Percentiles rank a stretch among this genome's conserved stretches.
phyloP scores from a whole-genome alignment of 2,797 vertebrate species.

The Betta splendens region DNA sequence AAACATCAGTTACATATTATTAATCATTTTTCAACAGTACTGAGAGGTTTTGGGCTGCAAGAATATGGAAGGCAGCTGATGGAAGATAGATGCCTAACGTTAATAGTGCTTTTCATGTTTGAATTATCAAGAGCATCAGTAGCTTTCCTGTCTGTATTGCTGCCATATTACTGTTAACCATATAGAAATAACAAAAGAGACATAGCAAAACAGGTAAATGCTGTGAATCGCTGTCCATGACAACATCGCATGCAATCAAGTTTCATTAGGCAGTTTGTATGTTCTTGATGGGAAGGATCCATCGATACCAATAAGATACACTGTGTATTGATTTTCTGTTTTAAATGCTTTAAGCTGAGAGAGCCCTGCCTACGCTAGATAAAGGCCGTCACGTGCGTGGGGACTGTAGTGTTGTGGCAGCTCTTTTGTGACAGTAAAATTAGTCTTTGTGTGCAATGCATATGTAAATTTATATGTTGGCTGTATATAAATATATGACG shows the following conservation, averaged over 20 bases:
- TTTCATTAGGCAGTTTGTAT: not conserved
- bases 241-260: not conserved
- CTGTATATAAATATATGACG: not conserved
- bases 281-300: not conserved
- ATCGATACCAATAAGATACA: not conserved
- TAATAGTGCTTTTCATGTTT: constrained; percentile 23
- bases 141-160: not conserved
- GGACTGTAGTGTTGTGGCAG: constrained; percentile 3
- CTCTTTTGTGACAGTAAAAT: not conserved
- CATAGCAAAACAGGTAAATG: not conserved
- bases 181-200: not conserved
- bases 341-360: constrained; percentile 1
- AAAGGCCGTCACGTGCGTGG: constrained; percentile 1
- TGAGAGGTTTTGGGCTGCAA: constrained; percentile 3
- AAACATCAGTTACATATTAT: constrained; percentile 1
- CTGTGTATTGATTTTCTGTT: not conserved
- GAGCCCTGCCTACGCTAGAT: constrained; percentile 8
- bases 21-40: not conserved
- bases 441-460: constrained; percentile 1
- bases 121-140: constrained; percentile 20
- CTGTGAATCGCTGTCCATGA: not conserved
- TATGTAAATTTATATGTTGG: not conserved
- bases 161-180: not conserved
- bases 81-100: constrained; percentile 22
- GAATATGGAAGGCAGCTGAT: constrained; percentile 28